Base-by-base conservation (phyloP, 1,140 invertebrate genomes). In the Acromyrmex heyeri region DNA sequence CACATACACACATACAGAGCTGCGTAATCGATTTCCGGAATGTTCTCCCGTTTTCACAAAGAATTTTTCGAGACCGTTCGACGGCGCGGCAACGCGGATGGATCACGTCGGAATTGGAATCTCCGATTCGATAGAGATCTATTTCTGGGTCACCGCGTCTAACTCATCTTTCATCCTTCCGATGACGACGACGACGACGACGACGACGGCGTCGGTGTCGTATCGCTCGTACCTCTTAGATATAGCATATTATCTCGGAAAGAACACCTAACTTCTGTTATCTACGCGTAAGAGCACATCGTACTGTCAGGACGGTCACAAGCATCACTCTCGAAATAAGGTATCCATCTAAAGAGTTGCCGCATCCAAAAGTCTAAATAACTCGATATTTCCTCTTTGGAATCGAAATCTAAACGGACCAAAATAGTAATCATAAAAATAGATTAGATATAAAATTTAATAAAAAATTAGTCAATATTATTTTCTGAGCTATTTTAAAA, bases 281-380 rank as follows among this genome's bases (percentile, higher is more conserved):
- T 88, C 67, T 90, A 91, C 90, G 87, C 89, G 75, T 90, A 90
- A 91, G 90, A 91, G 90, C 89, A 90, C 90, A 91, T 90, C 83
- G 90, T 50, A 50, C 48, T 50, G 48, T 50, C 48, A 50, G 48
- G 48, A 50, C 48, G 48, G 48, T 50, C 14, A 16, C 48, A 50
- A 50, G 90, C 87, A 62, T 88, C 18, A 91, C 89, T 91, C n/a
- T 90, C 83, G 89, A 90, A 90, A 90, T 75, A 86, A 78, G 81
- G 76, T 72, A 16, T 86, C 38, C 48, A 44, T 44, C 38, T 44
- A 44, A 7, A 44, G 38, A 10, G 8, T 44, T 44, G 38, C 8
- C 38, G 38, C 7, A 44, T 44, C 2, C 8, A 44, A 44, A 44
- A 44, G 38, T 44, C 0, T 44, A 44, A 44, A 10, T 44, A 12